Percentiles rank a stretch among this genome's conserved stretches.
Evolutionary conservation across 2,113 vertebrate genomes (phyloP).

Genomic region (Coregonus clupeaformis): DNA sequence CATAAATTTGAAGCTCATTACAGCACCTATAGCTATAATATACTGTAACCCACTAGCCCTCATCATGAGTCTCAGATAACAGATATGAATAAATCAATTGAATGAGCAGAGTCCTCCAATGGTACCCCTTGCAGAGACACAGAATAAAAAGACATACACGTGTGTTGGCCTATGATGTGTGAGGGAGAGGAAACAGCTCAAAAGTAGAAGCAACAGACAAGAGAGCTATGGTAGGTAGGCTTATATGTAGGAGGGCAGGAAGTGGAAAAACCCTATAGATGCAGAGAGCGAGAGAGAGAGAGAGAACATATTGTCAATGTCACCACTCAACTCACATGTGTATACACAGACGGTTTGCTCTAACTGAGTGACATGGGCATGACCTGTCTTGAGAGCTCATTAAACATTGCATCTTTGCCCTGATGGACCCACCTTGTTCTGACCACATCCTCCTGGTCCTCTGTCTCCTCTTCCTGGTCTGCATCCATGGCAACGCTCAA

Average conservation of each 20-base stretch:
- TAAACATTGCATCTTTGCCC: background rate
- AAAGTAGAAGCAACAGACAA: background rate
- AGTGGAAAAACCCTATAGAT: constrained; percentile 31
- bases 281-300: background rate
- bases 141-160: too few relatives aligned
- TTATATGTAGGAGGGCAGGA: constrained; percentile 35
- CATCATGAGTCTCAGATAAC: too few relatives aligned
- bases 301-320: background rate
- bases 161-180: too few relatives aligned
- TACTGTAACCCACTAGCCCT: too few relatives aligned
- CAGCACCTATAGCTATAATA: too few relatives aligned
- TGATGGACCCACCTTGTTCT: background rate
- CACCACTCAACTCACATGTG: background rate
- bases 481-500: constrained; percentile 4
- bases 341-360: background rate
- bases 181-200: background rate
- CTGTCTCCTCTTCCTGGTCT: constrained; percentile 10
- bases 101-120: too few relatives aligned
- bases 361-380: background rate
- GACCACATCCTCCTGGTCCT: constrained; percentile 15
- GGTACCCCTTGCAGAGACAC: too few relatives aligned
- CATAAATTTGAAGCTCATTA: too few relatives aligned
- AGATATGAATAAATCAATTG: too few relatives aligned
- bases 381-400: background rate
- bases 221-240: background rate